These are phyloP conservation scores for Mythimna impura DNA, from an alignment of 2,888 invertebrate species.

Conservation along the genomic window DNA sequence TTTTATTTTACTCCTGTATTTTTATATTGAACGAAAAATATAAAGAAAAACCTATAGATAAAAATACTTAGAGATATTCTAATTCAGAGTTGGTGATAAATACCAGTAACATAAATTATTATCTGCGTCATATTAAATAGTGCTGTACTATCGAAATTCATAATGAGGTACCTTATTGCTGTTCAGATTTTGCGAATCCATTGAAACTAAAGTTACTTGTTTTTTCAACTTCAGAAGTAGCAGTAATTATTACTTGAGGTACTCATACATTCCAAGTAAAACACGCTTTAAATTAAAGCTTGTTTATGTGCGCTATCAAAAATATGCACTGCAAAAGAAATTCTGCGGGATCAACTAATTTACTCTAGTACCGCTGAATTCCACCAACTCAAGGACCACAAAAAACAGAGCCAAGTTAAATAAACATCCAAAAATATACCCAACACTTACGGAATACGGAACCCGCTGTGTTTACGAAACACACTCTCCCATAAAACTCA, in stretches of 20 bases:
- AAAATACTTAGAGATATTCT: too few relatives aligned
- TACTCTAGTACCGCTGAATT: slow-evolving; percentile 31
- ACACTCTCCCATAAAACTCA: slow-evolving; percentile 65
- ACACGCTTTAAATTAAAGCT: slow-evolving; percentile 18
- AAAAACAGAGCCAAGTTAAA: slow-evolving; percentile 42
- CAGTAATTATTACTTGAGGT: neutral
- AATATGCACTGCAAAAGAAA: slow-evolving; percentile 6
- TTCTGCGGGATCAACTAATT: slow-evolving; percentile 34
- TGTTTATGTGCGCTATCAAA: slow-evolving; percentile 3
- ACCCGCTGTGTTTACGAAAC: slow-evolving; percentile 57
- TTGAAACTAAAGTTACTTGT: neutral
- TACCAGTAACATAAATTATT: too few relatives aligned
- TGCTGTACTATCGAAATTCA: too few relatives aligned
- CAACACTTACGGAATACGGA: slow-evolving; percentile 59
- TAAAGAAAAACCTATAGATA: neutral
- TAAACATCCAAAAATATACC: slow-evolving; percentile 58
- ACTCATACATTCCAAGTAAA: neutral
- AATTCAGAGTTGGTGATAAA: too few relatives aligned
- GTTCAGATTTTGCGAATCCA: neutral
- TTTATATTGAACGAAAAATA: neutral
- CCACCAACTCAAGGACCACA: slow-evolving; percentile 25
- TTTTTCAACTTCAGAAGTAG: neutral
- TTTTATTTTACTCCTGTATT: neutral
- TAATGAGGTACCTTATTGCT: neutral
- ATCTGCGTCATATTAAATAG: too few relatives aligned